Evolutionary conservation across 2,888 invertebrate species (phyloP).

Genomic region (Cheilosia variabilis): DNA sequence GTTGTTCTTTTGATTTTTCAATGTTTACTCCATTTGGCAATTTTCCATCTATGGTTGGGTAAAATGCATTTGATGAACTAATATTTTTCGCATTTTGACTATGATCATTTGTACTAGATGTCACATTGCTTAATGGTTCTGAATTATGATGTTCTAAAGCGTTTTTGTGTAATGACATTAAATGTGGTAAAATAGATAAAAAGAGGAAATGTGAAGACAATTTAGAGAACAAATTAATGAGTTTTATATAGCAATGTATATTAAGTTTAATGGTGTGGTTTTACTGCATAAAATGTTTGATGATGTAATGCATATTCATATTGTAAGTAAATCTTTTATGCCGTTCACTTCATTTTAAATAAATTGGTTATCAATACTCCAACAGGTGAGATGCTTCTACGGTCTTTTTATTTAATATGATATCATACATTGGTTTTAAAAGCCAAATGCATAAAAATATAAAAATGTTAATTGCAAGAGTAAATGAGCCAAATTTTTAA

Average conservation of each 20-base stretch:
- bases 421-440: too few species aligned
- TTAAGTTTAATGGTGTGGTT: slow-evolving; percentile 4
- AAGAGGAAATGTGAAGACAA: slow-evolving; percentile 62
- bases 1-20: slow-evolving; percentile 70
- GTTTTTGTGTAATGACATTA: slow-evolving; percentile 44
- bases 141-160: slow-evolving; percentile 43
- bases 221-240: slow-evolving; percentile 39
- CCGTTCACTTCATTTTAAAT: neutral
- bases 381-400: neutral
- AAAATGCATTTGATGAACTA: slow-evolving; percentile 80
- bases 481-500: too few species aligned
- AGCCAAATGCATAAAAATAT: too few species aligned
- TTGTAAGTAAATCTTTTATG: neutral
- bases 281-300: slow-evolving; percentile 5
- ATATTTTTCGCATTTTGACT: slow-evolving; percentile 76
- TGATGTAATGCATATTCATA: neutral
- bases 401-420: too few species aligned
- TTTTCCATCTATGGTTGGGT: slow-evolving; percentile 83
- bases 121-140: slow-evolving; percentile 14
- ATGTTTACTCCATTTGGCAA: slow-evolving; percentile 78
- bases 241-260: slow-evolving; percentile 31
- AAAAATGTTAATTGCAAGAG: too few species aligned
- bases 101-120: slow-evolving; percentile 30
- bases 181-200: slow-evolving; percentile 57
- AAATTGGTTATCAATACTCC: neutral